Evolutionary conservation across 2,113 vertebrate genomes (phyloP).

Genomic region (Tapirus terrestris): DNA sequence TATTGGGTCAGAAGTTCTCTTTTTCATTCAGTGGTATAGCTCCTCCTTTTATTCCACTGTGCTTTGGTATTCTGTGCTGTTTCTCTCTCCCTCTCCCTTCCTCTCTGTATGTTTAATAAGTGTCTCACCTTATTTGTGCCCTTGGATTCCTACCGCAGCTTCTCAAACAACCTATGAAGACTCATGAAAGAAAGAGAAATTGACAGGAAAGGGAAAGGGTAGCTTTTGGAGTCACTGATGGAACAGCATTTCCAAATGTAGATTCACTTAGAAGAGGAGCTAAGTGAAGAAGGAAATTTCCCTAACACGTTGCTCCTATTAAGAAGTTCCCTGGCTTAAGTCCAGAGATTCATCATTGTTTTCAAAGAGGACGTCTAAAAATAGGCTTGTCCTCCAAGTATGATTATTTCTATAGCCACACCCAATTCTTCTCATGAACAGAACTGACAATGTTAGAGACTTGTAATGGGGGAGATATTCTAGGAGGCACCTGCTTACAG

Average conservation of each 20-base stretch:
- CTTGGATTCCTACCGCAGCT: background rate
- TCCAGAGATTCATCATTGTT: background rate
- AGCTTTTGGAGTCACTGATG: background rate
- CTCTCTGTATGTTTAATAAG: background rate
- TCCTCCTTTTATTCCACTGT: background rate
- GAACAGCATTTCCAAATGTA: background rate
- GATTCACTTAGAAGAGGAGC: background rate
- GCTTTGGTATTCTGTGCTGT: background rate
- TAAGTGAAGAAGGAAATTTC: constrained; percentile 3
- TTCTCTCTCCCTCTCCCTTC: background rate
- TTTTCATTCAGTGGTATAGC: background rate
- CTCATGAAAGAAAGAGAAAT: background rate
- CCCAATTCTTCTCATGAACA: background rate
- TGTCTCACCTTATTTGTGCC: background rate
- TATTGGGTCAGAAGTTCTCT: background rate
- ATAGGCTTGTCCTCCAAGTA: background rate
- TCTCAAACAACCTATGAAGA: background rate
- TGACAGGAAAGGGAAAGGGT: background rate
- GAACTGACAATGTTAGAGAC: background rate
- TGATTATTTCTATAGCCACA: background rate
- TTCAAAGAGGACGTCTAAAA: constrained; percentile 38
- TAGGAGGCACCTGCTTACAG: background rate
- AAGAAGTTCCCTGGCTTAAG: background rate
- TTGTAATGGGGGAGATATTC: background rate
- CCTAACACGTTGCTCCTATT: background rate